A percentile compares a stretch with the other conserved stretches of the same genome.
These are phyloP conservation scores for Meganola albula DNA, from an alignment of 2,888 invertebrate species.

Conservation along the genomic window DNA sequence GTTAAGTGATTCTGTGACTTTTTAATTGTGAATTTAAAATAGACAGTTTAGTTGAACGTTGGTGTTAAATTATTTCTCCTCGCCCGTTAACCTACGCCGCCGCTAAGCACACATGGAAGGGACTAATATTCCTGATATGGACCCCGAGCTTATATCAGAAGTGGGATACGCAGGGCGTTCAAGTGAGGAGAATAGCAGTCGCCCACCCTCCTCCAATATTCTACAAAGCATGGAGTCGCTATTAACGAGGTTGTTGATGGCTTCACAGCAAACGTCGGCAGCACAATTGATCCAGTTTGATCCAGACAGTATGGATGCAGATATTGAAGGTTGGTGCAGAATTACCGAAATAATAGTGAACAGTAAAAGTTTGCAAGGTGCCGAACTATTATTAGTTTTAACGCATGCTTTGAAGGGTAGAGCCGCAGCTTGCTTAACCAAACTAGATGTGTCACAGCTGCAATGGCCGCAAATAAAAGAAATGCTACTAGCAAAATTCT, in stretches of 20 bases:
- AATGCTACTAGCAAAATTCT: constrained; percentile 16
- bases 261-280: background rate
- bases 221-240: constrained; percentile 3
- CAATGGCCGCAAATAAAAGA: constrained; percentile 10
- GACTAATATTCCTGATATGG: too few relatives aligned
- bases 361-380: background rate
- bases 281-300: background rate
- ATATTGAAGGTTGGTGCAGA: constrained; percentile 6
- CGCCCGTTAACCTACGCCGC: too few relatives aligned
- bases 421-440: constrained; percentile 23
- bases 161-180: too few relatives aligned
- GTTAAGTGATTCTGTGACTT: too few relatives aligned
- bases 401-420: constrained; percentile 24
- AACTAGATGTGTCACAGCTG: constrained; percentile 11
- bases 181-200: too few relatives aligned
- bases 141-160: too few relatives aligned
- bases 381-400: constrained; percentile 21
- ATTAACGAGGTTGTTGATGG: background rate
- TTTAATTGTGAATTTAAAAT: too few relatives aligned
- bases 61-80: too few relatives aligned
- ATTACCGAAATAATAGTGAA: constrained; percentile 1
- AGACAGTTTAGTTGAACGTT: too few relatives aligned
- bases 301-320: constrained; percentile 1
- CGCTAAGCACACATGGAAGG: too few relatives aligned
- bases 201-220: too few relatives aligned